Evolutionary conservation across 2,888 invertebrate genomes (phyloP).

Genomic region (Salticus scenicus): DNA sequence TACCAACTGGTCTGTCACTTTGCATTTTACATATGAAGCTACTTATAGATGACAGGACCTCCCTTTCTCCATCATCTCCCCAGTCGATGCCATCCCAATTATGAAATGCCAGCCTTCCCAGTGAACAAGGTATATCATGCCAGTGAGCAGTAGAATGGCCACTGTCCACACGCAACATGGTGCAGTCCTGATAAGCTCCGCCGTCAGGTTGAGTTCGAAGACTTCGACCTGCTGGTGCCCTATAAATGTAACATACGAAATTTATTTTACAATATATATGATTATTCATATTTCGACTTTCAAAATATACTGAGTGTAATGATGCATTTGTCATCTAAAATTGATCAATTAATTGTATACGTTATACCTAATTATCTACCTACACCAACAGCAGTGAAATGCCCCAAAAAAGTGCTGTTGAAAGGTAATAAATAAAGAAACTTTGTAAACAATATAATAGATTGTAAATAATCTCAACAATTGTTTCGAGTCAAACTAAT

Average conservation of each 20-base stretch:
- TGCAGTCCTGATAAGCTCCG: constrained; percentile 74
- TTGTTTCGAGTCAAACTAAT: no score
- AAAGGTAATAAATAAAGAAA: no score
- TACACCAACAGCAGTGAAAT: no score
- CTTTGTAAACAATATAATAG: no score
- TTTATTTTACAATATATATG: no score
- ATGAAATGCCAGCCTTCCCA: constrained; percentile 71
- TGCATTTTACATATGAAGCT: constrained; percentile 73
- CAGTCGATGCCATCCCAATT: constrained; percentile 59
- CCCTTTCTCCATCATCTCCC: constrained; percentile 44
- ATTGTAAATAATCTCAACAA: no score
- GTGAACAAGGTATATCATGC: constrained; percentile 74
- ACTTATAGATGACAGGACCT: constrained; percentile 67
- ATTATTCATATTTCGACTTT: no score
- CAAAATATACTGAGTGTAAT: no score
- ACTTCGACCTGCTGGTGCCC: constrained; percentile 63
- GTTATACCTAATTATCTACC: no score
- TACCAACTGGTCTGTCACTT: constrained; percentile 44
- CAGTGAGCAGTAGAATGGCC: constrained; percentile 74
- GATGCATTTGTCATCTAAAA: no score
- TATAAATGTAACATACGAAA: constrained; percentile 1
- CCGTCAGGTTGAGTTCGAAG: constrained; percentile 73
- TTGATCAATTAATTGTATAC: no score
- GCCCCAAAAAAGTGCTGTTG: no score
- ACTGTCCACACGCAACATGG: constrained; percentile 73